Base-by-base conservation (phyloP, 2,797 vertebrate genomes). In the Chloroceryle inda region DNA sequence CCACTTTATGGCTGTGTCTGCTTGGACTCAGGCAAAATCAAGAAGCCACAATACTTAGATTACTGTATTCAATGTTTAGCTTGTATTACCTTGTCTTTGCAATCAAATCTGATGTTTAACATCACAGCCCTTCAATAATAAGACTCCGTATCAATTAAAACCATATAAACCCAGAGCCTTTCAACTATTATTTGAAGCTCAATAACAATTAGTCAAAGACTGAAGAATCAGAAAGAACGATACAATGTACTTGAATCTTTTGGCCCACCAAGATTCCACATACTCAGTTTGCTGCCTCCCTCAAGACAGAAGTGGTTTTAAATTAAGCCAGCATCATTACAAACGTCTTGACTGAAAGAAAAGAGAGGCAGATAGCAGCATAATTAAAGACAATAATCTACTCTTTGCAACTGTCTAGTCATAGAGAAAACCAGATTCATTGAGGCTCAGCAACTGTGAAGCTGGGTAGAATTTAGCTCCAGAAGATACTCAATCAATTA, bases 21-120 rank as follows among this genome's bases (percentile, higher is more conserved):
- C 91, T 89, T 94, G 85, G 85, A 77, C 88, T 81, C 92, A 35
- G 55, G 47, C 87, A 88, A 94, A 94, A 94, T 76, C 78, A 73
- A 79, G 85, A 85, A 85, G 42, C 50, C 52, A 81, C 89, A 77
- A 68, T 11, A 86, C 76, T 91, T 76, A 33, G 56, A 74, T 88
- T 73, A 78, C 63, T 76, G 58, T 75, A 87, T 76, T 90, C 55
- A 74, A 53, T 31, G 19, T 64, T 93, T 79, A 53, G 66, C 49
- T 82, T 67, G 8, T 76, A 86, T 59, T 86, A 91, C 85, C 55
- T 69, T 73, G 50, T 73, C 73, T 90, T 75, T 66, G 69, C 76
- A 91, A 94, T 92, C 74, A 68, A 79, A 85, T n/a, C 69, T 53
- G 14, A 90, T 49, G 59, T n/a, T 91, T 66, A 92, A 79, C 80